Evolutionary conservation across 2,888 invertebrate genomes (phyloP).

Genomic region (Heliconius hortense): DNA sequence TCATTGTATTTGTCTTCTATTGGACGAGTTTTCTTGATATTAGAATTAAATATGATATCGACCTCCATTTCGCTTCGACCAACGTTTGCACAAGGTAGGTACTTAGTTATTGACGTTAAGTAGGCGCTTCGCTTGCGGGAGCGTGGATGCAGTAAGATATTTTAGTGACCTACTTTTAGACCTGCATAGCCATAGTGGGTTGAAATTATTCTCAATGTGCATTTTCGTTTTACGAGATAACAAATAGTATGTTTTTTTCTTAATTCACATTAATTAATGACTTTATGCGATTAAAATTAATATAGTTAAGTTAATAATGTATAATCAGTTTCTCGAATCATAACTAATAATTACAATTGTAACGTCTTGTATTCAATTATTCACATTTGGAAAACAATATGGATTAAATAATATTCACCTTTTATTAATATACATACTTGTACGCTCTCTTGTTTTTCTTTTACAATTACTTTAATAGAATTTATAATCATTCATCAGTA

Average conservation of each 20-base stretch:
- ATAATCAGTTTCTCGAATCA: neutral
- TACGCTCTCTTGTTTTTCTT: constrained; percentile 1
- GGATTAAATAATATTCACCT: neutral
- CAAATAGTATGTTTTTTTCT: neutral
- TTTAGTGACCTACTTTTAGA: constrained; percentile 65
- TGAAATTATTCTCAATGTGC: constrained; percentile 1
- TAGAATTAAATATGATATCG: constrained; percentile 5
- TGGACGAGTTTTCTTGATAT: neutral
- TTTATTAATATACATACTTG: neutral
- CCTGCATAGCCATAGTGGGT: constrained; percentile 51
- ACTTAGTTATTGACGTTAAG: constrained; percentile 40
- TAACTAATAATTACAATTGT: neutral
- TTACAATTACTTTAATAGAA: neutral
- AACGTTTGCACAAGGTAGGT: constrained; percentile 35
- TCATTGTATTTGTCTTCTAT: constrained; percentile 13
- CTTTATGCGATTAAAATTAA: neutral
- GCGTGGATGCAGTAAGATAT: constrained; percentile 47
- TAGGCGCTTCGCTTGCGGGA: constrained; percentile 42
- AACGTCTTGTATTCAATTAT: neutral
- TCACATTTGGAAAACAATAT: neutral
- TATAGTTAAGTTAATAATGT: neutral
- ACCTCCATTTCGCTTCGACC: constrained; percentile 27
- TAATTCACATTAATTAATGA: neutral
- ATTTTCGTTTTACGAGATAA: neutral
- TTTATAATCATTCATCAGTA: neutral